These are phyloP conservation scores for Pygocentrus nattereri DNA, from an alignment of 2,797 vertebrate genomes.

Conservation along the genomic window DNA sequence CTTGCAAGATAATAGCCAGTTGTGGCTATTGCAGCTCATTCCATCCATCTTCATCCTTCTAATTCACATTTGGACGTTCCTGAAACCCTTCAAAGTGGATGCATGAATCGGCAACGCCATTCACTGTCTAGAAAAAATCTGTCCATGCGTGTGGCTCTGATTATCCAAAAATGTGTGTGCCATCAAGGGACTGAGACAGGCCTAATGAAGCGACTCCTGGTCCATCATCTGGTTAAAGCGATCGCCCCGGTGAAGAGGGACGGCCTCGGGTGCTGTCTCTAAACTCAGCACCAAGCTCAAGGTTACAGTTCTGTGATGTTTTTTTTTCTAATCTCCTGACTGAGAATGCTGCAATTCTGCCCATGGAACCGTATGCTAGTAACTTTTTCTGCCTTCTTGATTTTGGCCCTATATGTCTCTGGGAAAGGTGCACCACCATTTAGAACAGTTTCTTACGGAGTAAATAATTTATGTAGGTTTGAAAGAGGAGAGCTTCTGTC, in stretches of 20 bases:
- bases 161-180: neutral
- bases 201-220: constrained; percentile 55
- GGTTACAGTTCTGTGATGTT: constrained; percentile 47
- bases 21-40: constrained; percentile 5
- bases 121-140: too few species aligned
- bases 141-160: neutral
- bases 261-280: constrained; percentile 45
- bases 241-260: constrained; percentile 49
- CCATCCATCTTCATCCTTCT: neutral
- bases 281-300: constrained; percentile 53
- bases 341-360: constrained; percentile 25
- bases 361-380: neutral
- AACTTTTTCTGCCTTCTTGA: neutral
- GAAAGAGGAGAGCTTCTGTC: too few species aligned
- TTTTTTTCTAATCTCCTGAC: constrained; percentile 42
- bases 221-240: constrained; percentile 39
- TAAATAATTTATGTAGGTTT: too few species aligned
- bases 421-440: neutral
- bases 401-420: too few species aligned
- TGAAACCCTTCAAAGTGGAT: neutral
- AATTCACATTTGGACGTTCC: neutral
- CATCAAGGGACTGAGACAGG: constrained; percentile 37
- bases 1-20: constrained; percentile 15
- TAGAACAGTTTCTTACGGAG: neutral
- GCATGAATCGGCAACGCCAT: neutral